Percentiles rank a stretch among this genome's conserved stretches.
phyloP scores from a whole-genome alignment of 2,797 vertebrate genomes.

The Hemibagrus guttatus region DNA sequence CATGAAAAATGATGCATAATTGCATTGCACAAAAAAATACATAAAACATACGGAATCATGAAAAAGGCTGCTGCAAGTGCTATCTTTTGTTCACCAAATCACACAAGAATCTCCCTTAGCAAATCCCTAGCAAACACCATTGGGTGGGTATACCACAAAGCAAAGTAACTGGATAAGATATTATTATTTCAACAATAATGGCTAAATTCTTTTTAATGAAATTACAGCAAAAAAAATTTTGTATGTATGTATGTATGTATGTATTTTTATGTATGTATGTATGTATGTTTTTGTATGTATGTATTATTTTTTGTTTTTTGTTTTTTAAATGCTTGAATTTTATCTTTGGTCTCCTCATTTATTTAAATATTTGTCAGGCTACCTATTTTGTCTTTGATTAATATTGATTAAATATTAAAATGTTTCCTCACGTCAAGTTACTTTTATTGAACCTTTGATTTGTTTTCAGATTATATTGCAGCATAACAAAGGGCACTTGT shows the following conservation, averaged over 20 bases:
- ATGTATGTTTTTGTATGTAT: no score
- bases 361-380: not conserved
- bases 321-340: not conserved
- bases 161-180: not conserved
- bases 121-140: not conserved
- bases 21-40: not conserved
- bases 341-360: not conserved
- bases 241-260: no score
- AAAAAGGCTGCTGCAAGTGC: not conserved
- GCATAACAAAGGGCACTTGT: not conserved
- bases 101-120: not conserved
- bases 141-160: not conserved
- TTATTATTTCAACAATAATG: not conserved
- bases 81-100: not conserved
- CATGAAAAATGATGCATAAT: no score
- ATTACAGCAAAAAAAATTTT: no score
- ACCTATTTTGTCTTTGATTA: not conserved
- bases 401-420: not conserved
- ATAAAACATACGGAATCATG: not conserved
- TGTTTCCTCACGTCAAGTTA: not conserved
- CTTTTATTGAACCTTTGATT: not conserved
- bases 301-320: no score
- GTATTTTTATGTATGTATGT: no score
- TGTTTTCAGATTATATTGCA: not conserved
- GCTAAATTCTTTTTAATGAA: not conserved